phyloP scores from a whole-genome alignment of 2,888 invertebrate genomes.

The Spodoptera picta region DNA sequence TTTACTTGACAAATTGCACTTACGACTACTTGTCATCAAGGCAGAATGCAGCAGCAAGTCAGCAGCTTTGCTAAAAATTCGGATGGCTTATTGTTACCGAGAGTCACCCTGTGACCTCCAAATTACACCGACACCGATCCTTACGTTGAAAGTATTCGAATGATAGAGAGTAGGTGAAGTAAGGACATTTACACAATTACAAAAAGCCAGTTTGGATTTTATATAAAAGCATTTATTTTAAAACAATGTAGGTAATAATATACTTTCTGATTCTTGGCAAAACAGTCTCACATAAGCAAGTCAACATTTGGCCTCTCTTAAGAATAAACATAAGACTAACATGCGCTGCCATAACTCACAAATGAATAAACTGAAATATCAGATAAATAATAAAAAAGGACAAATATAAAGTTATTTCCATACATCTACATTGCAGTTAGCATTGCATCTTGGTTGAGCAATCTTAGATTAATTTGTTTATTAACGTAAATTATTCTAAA shows the following conservation, averaged over 20 bases:
- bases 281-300: slow-evolving; percentile 89
- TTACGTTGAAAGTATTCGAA: no score
- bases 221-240: slow-evolving; percentile 89
- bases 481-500: slow-evolving; percentile 85
- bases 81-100: no score
- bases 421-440: slow-evolving; percentile 85
- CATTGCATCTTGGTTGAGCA: slow-evolving; percentile 88
- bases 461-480: slow-evolving; percentile 85
- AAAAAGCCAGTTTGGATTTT: slow-evolving; percentile 61
- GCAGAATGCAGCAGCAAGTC: no score
- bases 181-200: not conserved
- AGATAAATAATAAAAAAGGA: slow-evolving; percentile 85
- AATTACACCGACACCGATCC: no score
- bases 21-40: no score
- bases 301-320: slow-evolving; percentile 89
- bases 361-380: slow-evolving; percentile 84
- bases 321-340: slow-evolving; percentile 87
- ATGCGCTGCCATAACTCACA: slow-evolving; percentile 88
- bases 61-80: no score
- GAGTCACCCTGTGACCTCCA: no score
- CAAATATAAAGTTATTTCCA: slow-evolving; percentile 81
- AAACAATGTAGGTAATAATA: slow-evolving; percentile 89
- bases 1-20: no score
- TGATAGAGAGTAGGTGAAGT: no score
- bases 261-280: slow-evolving; percentile 89